A percentile compares a stretch with the other conserved stretches of the same genome.
Conservation (phyloP, 2,113 vertebrate genomes). For the Pimephales promelas region DNA sequence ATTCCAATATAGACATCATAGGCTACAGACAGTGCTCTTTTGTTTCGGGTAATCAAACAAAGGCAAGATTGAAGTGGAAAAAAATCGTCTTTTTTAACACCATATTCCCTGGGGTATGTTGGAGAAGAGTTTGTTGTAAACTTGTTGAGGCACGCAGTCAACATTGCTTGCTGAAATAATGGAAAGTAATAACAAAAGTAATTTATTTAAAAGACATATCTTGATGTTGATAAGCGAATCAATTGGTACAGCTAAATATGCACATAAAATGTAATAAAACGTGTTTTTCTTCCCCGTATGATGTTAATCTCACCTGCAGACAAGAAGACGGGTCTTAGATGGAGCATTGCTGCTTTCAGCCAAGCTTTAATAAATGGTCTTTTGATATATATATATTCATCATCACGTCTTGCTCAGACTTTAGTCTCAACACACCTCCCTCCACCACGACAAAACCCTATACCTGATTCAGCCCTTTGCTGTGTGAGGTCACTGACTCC, state of each 20-base stretch:
- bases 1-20: neutral
- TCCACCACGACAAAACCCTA: neutral
- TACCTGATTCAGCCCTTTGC: neutral
- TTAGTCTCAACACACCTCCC: neutral
- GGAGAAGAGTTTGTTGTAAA: neutral
- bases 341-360: neutral
- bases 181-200: neutral
- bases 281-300: neutral
- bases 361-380: neutral
- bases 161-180: neutral
- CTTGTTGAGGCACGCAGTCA: neutral
- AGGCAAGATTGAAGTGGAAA: neutral
- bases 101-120: neutral
- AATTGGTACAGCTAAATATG: neutral
- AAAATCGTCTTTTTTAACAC: neutral
- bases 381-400: conserved; percentile 25
- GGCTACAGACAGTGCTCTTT: neutral
- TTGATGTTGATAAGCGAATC: neutral
- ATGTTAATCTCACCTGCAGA: neutral
- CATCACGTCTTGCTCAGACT: neutral
- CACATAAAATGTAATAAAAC: neutral
- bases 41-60: neutral
- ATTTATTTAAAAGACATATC: neutral
- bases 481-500: conserved; percentile 66
- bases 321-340: neutral